A percentile compares a stretch with the other conserved stretches of the same genome.
These are phyloP conservation scores for Galleria mellonella DNA, from an alignment of 1,140 invertebrate genomes.

Conservation along the genomic window DNA sequence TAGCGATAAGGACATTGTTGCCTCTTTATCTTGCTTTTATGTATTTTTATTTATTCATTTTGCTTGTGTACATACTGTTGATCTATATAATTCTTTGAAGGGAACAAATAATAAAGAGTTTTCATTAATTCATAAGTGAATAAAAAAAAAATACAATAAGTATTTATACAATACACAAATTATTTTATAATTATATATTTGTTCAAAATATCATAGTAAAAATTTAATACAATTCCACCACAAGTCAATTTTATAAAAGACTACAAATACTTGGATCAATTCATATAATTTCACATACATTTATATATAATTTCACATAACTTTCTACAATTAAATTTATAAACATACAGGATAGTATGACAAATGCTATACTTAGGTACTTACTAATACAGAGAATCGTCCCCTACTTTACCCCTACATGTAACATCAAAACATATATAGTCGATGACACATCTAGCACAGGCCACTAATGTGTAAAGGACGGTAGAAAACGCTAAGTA, in stretches of 20 bases:
- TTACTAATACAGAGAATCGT: conserved; percentile 36
- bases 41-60: too few relatives aligned
- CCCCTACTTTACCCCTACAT: conserved; percentile 18
- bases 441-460: conserved; percentile 8
- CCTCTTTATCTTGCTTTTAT: too few relatives aligned
- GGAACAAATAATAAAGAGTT: too few relatives aligned
- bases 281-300: conserved; percentile 11
- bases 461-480: background rate
- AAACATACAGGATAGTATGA: conserved; percentile 6
- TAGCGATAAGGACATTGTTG: too few relatives aligned
- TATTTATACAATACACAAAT: too few relatives aligned
- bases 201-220: background rate
- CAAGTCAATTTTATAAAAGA: conserved; percentile 27
- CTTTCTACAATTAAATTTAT: conserved; percentile 15
- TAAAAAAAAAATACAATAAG: too few relatives aligned
- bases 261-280: conserved; percentile 30
- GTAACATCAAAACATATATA: conserved; percentile 19
- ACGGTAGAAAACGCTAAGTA: too few relatives aligned
- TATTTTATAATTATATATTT: too few relatives aligned
- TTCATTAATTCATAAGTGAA: too few relatives aligned
- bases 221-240: conserved; percentile 8
- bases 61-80: too few relatives aligned
- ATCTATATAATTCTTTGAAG: too few relatives aligned
- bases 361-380: conserved; percentile 19
- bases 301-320: conserved; percentile 9